phyloP scores from a whole-genome alignment of 2,888 invertebrate genomes.

The Trisateles emortualis region DNA sequence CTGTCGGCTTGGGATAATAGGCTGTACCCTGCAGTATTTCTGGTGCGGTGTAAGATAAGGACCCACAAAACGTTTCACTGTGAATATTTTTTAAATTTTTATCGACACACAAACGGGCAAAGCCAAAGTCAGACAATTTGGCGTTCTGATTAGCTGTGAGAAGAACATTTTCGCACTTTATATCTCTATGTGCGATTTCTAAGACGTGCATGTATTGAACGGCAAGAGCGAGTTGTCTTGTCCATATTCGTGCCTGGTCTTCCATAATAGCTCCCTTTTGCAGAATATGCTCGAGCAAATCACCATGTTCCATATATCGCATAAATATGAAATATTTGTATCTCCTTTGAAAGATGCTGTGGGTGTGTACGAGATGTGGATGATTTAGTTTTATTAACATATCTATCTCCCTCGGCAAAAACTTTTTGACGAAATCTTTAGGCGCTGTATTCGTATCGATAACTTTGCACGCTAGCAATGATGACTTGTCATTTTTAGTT shows the following conservation, averaged over 20 bases:
- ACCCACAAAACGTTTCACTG: constrained; percentile 95
- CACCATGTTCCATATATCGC: constrained; percentile 91
- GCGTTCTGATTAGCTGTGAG: constrained; percentile 91
- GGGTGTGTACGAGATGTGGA: constrained; percentile 92
- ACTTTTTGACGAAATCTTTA: constrained; percentile 92
- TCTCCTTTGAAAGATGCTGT: constrained; percentile 91
- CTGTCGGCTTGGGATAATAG: constrained; percentile 90
- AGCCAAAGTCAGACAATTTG: constrained; percentile 94
- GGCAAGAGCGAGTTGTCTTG: constrained; percentile 89
- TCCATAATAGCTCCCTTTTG: constrained; percentile 90
- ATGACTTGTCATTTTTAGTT: constrained; percentile 70
- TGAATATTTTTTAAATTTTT: constrained; percentile 77
- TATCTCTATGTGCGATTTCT: constrained; percentile 92
- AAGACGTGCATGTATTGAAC: constrained; percentile 92
- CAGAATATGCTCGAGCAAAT: constrained; percentile 90
- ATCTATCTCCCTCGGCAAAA: constrained; percentile 93
- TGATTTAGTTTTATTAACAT: constrained; percentile 92
- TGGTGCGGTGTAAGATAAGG: constrained; percentile 94
- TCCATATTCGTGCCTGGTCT: constrained; percentile 90
- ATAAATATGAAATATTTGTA: constrained; percentile 92
- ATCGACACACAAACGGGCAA: constrained; percentile 86
- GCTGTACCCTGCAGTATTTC: constrained; percentile 93
- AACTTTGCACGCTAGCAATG: constrained; percentile 90
- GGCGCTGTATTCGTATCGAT: constrained; percentile 91
- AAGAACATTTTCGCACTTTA: constrained; percentile 94